Evolutionary conservation across 2,888 invertebrate species (phyloP), one percentile per base, ranked within the genome.

Genomic region (Melinaea menophilus): DNA sequence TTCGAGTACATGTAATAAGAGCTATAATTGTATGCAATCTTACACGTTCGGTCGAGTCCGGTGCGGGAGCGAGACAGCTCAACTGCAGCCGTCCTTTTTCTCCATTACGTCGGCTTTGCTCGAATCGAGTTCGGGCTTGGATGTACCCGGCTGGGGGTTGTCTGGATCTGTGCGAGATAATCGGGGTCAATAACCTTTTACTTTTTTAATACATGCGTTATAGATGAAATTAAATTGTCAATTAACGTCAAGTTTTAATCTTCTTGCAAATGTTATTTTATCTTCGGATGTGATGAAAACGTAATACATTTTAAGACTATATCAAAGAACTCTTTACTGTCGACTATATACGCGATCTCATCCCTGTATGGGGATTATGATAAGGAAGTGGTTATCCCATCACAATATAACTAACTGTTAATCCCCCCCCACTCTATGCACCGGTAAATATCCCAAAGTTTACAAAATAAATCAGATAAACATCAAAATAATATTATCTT

Each of bases 41-140:
- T 89, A 86, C 88, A 80, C 82, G 79, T 87, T 88, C 87, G 88
- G 88, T 82, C 81, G 79, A 85, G 85, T 86, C 87, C 84, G 74
- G 73, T 71, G 73, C 68, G 79, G 59, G 68, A 62, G 71, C 60
- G 72, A 79, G 75, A 71, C 78, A 82, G 88, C 84, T 90, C 90
- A 90, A 84, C 90, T 90, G 77, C 83, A 82, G 69, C 77, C 78
- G 66, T 83, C 83, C 72, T 82, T 81, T 63, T 82, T 82, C 64
- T 73, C 66, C 63, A 76, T 62, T 55, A 83, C 80, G 60, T 78
- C 82, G 41, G 70, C 73, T 69, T 82, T 82, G 64, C 75, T 79
- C 31, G 69, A 69, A 48, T 78, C 78, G 35, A 78, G 67, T 60
- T 85, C 83, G 45, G 75, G 72, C 73, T 81, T 84, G 48, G 88